Percentiles rank a stretch among this genome's conserved stretches.
phyloP scores from a whole-genome alignment of 2,888 invertebrate genomes.

The Mellilla xanthometata region DNA sequence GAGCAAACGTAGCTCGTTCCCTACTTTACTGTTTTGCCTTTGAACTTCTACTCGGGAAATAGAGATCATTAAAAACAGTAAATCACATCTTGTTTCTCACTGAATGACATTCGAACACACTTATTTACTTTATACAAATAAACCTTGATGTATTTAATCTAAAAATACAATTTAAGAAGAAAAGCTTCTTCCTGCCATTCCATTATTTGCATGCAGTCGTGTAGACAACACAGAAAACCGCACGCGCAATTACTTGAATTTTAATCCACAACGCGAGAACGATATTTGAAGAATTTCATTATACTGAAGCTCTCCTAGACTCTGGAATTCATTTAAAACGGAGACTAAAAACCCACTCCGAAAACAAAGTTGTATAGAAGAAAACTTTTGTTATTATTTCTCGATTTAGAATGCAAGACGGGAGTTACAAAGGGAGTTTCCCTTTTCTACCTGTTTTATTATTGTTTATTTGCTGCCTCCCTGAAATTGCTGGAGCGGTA shows the following conservation, averaged over 20 bases:
- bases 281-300: slow-evolving; percentile 80
- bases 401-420: slow-evolving; percentile 46
- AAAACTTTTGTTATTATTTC: slow-evolving; percentile 61
- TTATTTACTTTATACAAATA: no score
- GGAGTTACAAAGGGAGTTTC: slow-evolving; percentile 32
- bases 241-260: slow-evolving; percentile 67
- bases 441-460: slow-evolving; percentile 33
- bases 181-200: slow-evolving; percentile 8
- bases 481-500: slow-evolving; percentile 26
- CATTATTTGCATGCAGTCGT: slow-evolving; percentile 19
- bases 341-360: slow-evolving; percentile 53
- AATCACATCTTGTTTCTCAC: no score
- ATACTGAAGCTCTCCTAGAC: slow-evolving; percentile 65
- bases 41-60: no score
- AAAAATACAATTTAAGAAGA: no score
- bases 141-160: no score
- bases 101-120: no score
- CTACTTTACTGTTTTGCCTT: neutral
- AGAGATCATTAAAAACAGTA: no score
- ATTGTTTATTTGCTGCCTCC: slow-evolving; percentile 31
- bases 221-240: slow-evolving; percentile 37
- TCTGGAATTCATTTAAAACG: slow-evolving; percentile 66
- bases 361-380: slow-evolving; percentile 64
- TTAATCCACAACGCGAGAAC: slow-evolving; percentile 59
- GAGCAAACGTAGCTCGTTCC: slow-evolving; percentile 4